Evolutionary conservation across 1,140 invertebrate genomes (phyloP), one percentile per base, ranked within the genome.

Genomic region (Tigriopus japonicus): DNA sequence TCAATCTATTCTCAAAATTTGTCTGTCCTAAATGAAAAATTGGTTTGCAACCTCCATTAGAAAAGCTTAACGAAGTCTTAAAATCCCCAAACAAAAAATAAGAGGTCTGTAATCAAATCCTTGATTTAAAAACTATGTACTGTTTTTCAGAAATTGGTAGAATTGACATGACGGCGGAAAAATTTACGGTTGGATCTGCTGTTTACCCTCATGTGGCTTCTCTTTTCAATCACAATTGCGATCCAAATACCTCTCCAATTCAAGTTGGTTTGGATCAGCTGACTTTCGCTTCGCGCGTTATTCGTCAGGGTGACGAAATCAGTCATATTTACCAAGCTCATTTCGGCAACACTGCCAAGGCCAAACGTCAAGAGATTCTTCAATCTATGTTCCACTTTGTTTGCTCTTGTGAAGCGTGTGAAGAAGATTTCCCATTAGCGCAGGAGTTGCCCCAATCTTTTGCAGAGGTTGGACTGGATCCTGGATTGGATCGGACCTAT

Each of bases 181-280:
- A 23, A 19, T 14, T 17, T 7, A 15, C 17, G 3, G 19, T 41
- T 52, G 58, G 58, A 6, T 15, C 51, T 14, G 58, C 42, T 21
- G 19, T 60, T 5, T 60, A 51, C 17, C 58, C 58, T 6, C n/a
- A 41, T 13, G 42, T 28, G n/a, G 58, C 58, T 13, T 52, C 58
- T 1, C 5, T 42, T 28, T 60, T 60, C 51, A 60, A 60, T 15
- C 58, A 60, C 23, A 21, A 42, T 17, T 60, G 58, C 51, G 58
- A 60, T 45, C 58, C 58, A 17, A 60, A 60, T 60, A 60, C 58
- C 13, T 28, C 28, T 42, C 15, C 43, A 10, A 45, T 60, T 15
- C n/a, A 60, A 15, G 23, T 13, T 1, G 58, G 58, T 23, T 15
- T n/a, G 21, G n/a, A 28, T 28, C 52, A 54, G 35, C 12, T 54